Evolutionary conservation across 2,888 invertebrate species (phyloP).

Genomic region (Thera britannica): DNA sequence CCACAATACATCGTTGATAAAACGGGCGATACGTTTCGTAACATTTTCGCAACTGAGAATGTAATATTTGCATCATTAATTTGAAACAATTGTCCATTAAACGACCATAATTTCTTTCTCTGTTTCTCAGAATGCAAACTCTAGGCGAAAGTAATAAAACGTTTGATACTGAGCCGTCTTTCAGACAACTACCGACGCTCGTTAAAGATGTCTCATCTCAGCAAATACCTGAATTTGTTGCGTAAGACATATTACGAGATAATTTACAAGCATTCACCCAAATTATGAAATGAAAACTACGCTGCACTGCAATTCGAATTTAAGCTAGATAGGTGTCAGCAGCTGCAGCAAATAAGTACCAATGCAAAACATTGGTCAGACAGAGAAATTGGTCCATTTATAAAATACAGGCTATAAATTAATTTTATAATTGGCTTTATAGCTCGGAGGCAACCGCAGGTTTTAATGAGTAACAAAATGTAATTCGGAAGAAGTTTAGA

Average conservation of each 20-base stretch:
- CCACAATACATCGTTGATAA: constrained; percentile 50
- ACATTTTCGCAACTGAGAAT: constrained; percentile 35
- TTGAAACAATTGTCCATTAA: constrained; percentile 38
- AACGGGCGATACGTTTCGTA: constrained; percentile 35
- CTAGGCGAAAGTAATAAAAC: constrained; percentile 54
- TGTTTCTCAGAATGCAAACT: constrained; percentile 47
- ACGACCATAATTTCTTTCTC: constrained; percentile 34
- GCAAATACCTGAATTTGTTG: background rate
- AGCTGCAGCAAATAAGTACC: constrained; percentile 21
- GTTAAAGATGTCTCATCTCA: background rate
- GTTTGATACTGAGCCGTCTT: constrained; percentile 25
- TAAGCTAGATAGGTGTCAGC: constrained; percentile 12
- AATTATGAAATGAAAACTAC: background rate
- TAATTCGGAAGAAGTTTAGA: constrained; percentile 27
- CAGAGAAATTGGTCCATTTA: constrained; percentile 21
- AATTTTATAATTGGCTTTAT: constrained; percentile 29
- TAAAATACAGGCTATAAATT: constrained; percentile 21
- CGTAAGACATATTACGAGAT: background rate
- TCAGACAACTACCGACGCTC: background rate
- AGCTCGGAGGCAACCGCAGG: constrained; percentile 29
- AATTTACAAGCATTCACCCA: constrained; percentile 9
- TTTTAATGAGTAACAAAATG: constrained; percentile 33
- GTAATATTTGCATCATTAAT: constrained; percentile 37
- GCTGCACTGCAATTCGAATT: constrained; percentile 5
- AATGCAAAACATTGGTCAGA: constrained; percentile 18